Base-by-base conservation (phyloP, 2,888 invertebrate genomes). In the Odontomyia ornata region DNA sequence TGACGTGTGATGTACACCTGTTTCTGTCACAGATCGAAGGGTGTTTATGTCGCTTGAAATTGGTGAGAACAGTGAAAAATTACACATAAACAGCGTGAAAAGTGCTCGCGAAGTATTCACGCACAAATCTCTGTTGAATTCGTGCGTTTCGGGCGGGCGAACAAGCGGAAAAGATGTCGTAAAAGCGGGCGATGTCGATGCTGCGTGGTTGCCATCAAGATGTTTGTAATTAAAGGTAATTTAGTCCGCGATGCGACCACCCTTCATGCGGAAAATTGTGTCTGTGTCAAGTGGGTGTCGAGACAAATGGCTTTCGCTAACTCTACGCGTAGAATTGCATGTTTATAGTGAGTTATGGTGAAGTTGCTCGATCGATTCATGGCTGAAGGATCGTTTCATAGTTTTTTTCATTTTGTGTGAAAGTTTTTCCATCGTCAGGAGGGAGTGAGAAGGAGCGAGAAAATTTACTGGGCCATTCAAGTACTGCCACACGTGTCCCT, bases 21-120 rank as follows among this genome's bases (percentile, higher is more conserved):
- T 81, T 82, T 81, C 82, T 82, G 82, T 82, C 82, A 82, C 77
- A 80, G 80, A 80, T 82, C 81, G 80, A 81, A 82, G 81, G 81
- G 82, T 82, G 82, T 82, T 82, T 82, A 82, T 82, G 81, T 81
- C 80, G 81, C 80, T 80, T 78, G 76, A 75, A 75, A 64, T 27
- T 46, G 15, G 36, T 57, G 64, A 28, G n/a, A 47, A 46, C 23
- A 25, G 62, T 23, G 27, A 13, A 47, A 75, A 75, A 75, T 64
- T 27, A 15, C 52, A 52, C 52, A 36, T n/a, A 60, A 73, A 73
- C 11, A 13, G 36, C 57, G 57, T n/a, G 73, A 23, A 30, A 36
- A 60, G 73, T 73, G 60, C 25, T 27, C 36, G 60, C 11, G 21
- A 57, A 15, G 21, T 3, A 2, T 23, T 36, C 73, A 27, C 73